A percentile compares a stretch with the other conserved stretches of the same genome.
phyloP scores from a whole-genome alignment of 2,888 invertebrate genomes.

The Agrotis segetum region DNA sequence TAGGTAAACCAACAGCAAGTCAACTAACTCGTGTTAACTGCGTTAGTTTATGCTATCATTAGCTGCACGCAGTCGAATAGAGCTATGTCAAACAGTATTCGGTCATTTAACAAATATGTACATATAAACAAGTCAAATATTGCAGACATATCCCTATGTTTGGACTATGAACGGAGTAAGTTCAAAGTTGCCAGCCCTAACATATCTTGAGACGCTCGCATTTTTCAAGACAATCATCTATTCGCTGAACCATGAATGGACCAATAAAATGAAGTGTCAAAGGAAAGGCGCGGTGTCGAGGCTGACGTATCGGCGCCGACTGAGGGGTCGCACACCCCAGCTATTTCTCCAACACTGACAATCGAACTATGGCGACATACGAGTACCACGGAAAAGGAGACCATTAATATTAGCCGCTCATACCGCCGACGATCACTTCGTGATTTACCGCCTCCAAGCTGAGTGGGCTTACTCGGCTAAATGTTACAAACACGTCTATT shows the following conservation, averaged over 20 bases:
- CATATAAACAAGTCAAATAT: neutral
- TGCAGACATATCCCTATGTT: too few relatives aligned
- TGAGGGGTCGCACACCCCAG: constrained; percentile 68
- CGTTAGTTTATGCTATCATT: constrained; percentile 1
- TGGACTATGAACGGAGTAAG: constrained; percentile 1
- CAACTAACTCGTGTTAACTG: neutral
- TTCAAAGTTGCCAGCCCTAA: constrained; percentile 32
- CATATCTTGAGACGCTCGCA: constrained; percentile 55
- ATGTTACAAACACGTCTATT: constrained; percentile 40
- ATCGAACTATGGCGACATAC: constrained; percentile 61
- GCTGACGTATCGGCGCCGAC: constrained; percentile 68
- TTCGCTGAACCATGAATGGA: constrained; percentile 74
- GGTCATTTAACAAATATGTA: constrained; percentile 16
- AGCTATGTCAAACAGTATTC: constrained; percentile 8
- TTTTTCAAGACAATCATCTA: constrained; percentile 71
- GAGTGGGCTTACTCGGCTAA: constrained; percentile 44
- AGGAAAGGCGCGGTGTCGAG: constrained; percentile 61
- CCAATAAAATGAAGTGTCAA: constrained; percentile 80
- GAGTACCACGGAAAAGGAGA: constrained; percentile 58
- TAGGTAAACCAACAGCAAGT: constrained; percentile 1
- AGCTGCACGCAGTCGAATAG: neutral
- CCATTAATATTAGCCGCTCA: constrained; percentile 65
- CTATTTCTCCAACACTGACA: constrained; percentile 70
- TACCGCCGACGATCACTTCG: constrained; percentile 48
- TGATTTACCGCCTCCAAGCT: constrained; percentile 55